Percentiles rank a stretch among this genome's conserved stretches.
Conservation (phyloP, 2,888 invertebrate genomes). For the Acrocyrtus sp. region DNA sequence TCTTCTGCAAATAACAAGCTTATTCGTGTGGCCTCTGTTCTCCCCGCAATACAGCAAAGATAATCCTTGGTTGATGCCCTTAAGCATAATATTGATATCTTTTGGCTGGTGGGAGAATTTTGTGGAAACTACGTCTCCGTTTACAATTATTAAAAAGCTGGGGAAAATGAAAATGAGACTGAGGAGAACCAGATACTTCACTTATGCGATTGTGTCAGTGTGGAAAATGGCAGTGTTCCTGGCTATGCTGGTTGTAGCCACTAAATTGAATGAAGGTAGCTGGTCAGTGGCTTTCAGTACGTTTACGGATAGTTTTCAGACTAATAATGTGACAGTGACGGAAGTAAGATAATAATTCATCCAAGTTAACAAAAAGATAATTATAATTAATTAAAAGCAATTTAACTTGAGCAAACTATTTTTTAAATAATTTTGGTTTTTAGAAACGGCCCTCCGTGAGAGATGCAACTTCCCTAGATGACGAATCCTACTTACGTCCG, state of each 20-base stretch:
- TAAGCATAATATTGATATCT: slow-evolving; percentile 76
- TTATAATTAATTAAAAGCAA: background rate
- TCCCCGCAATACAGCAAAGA: slow-evolving; percentile 65
- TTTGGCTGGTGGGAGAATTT: slow-evolving; percentile 89
- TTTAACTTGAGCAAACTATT: background rate
- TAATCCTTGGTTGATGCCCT: slow-evolving; percentile 72
- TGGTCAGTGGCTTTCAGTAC: slow-evolving; percentile 64
- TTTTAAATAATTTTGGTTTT: background rate
- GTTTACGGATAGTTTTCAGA: slow-evolving; percentile 61
- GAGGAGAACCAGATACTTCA: slow-evolving; percentile 76
- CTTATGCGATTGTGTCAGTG: slow-evolving; percentile 77
- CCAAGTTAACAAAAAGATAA: background rate
- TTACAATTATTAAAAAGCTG: slow-evolving; percentile 63
- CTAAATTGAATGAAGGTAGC: slow-evolving; percentile 66
- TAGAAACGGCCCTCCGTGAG: slow-evolving; percentile 31
- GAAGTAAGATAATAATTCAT: slow-evolving; percentile 56
- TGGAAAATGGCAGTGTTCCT: slow-evolving; percentile 83
- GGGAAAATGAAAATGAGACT: slow-evolving; percentile 70
- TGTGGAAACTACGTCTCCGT: slow-evolving; percentile 66
- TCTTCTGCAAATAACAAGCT: slow-evolving; percentile 74
- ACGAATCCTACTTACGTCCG: slow-evolving; percentile 2
- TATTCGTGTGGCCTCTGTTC: slow-evolving; percentile 76
- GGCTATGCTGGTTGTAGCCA: slow-evolving; percentile 72
- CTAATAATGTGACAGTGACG: slow-evolving; percentile 64
- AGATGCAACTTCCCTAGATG: background rate